Percentiles rank a stretch among this genome's conserved stretches.
These are phyloP conservation scores for Sebastes jordani DNA, from an alignment of 2,797 vertebrate genomes.

Conservation along the genomic window DNA sequence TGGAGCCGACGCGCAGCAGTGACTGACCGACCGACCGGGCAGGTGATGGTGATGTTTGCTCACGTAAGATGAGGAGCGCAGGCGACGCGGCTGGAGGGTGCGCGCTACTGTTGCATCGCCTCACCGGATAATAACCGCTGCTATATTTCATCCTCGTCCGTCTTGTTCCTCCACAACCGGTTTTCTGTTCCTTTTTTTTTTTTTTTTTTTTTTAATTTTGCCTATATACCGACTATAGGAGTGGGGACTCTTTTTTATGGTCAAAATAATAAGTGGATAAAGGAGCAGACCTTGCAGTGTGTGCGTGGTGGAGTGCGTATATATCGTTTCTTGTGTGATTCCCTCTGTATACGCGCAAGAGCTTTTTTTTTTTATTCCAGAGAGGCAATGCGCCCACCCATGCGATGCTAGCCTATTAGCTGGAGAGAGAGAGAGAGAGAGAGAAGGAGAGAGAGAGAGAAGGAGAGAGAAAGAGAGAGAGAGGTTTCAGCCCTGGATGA, in stretches of 20 bases:
- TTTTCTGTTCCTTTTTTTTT: neutral
- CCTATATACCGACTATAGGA: conserved; percentile 3
- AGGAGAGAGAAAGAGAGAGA: conserved; percentile 44
- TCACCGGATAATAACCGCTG: conserved; percentile 78
- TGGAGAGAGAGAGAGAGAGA: conserved; percentile 39
- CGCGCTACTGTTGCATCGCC: conserved; percentile 83
- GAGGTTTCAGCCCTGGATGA: conserved; percentile 69
- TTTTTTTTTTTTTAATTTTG: neutral
- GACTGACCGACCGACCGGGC: conserved; percentile 47
- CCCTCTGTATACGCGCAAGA: conserved; percentile 60
- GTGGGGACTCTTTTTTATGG: conserved; percentile 44
- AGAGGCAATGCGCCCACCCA: conserved; percentile 80
- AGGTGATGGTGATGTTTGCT: conserved; percentile 82
- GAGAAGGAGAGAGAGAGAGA: conserved; percentile 36
- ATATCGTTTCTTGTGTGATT: conserved; percentile 62
- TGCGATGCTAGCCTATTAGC: conserved; percentile 83
- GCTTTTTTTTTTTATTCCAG: conserved; percentile 61
- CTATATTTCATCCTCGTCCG: conserved; percentile 55
- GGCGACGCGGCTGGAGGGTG: conserved; percentile 79
- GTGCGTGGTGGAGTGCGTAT: conserved; percentile 64
- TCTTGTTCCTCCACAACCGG: conserved; percentile 28
- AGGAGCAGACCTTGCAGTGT: conserved; percentile 59
- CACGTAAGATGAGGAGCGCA: conserved; percentile 75
- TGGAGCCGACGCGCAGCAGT: conserved; percentile 68
- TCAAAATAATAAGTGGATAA: conserved; percentile 53